Conservation (phyloP, 2,797 vertebrate genomes). For the Chlorospingus semifuscus region DNA sequence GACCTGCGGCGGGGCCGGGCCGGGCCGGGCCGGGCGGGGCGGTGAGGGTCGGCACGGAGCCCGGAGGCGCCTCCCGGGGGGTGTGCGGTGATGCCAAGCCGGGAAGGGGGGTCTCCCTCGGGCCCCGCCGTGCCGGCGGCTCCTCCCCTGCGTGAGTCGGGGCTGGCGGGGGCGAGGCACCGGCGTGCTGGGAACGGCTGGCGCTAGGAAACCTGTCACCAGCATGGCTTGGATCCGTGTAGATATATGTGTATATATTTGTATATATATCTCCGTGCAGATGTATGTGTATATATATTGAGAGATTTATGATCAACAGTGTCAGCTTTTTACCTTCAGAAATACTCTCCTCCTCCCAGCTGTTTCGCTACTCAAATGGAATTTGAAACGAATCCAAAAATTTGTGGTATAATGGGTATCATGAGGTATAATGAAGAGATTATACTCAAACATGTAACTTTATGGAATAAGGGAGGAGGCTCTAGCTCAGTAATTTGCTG, state of each 20-base stretch:
- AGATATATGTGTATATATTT: not conserved
- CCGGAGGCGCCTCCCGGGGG: not conserved
- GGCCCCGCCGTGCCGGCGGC: not conserved
- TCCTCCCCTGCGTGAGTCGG: not conserved
- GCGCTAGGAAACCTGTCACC: not conserved
- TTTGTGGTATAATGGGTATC: not conserved
- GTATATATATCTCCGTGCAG: not conserved
- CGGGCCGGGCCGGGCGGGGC: not conserved
- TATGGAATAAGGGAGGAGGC: rapidly evolving
- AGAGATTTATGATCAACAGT: not conserved
- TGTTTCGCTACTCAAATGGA: not conserved
- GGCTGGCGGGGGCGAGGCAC: not conserved
- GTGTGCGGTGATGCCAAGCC: not conserved
- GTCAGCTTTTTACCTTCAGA: not conserved
- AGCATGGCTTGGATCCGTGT: rapidly evolving
- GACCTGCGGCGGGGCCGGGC: not conserved
- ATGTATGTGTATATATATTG: rapidly evolving
- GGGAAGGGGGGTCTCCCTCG: not conserved
- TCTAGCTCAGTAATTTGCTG: not conserved
- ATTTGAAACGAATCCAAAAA: rapidly evolving
- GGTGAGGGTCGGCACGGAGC: not conserved
- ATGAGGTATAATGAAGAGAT: not conserved
- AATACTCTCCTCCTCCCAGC: rapidly evolving
- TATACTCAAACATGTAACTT: not conserved
- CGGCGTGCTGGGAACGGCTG: not conserved